Base-by-base conservation (phyloP, 1,140 invertebrate genomes). In the Megathymus violae region DNA sequence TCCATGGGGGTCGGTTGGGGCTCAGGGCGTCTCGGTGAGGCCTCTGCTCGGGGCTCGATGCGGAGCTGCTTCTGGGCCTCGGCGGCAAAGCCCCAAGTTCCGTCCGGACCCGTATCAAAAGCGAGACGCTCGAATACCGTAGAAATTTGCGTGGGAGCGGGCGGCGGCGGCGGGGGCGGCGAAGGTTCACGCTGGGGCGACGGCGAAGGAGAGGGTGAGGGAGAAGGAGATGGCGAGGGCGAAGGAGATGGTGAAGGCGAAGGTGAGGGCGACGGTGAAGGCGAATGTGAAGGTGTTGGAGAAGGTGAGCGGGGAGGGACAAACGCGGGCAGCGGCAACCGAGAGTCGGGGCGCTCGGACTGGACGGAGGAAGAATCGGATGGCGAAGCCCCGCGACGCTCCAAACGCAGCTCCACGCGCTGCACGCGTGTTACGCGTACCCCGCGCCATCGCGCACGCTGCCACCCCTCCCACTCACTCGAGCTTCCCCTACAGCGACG, bases 51-150 rank as follows among this genome's bases (percentile, higher is more conserved):
- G 27, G 64, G 43, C 11, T 74, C 71, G 5, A 75, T 40, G 1
- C 69, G 58, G 0, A 60, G 70, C 48, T 90, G 86, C 77, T 93
- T 93, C 67, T 92, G 92, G 25, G 92, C 92, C 56, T 93, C 92
- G 13, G 95, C 96, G 0, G 96, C 95, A 84, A 96, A 96, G 0
- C 95, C 96, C 96, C 96, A 96, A 22, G 95, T 93, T 48, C 93
- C 91, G 59, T 77, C 82, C 75, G 93, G 74, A 66, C 87, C 63
- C 41, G 84, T 64, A 69, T 92, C 78, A 54, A 84, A 82, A 64
- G 93, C 79, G 46, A 92, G 77, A 59, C 91, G 83, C 58, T 93
- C 92, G 71, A 93, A 93, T 3, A 92, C 91, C 10, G 82, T 81
- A 13, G 84, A 82, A 4, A 72, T 71, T 44, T 62, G 80, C 2